phyloP scores from a whole-genome alignment of 1,140 invertebrate species.

The Kradibia gibbosae region DNA sequence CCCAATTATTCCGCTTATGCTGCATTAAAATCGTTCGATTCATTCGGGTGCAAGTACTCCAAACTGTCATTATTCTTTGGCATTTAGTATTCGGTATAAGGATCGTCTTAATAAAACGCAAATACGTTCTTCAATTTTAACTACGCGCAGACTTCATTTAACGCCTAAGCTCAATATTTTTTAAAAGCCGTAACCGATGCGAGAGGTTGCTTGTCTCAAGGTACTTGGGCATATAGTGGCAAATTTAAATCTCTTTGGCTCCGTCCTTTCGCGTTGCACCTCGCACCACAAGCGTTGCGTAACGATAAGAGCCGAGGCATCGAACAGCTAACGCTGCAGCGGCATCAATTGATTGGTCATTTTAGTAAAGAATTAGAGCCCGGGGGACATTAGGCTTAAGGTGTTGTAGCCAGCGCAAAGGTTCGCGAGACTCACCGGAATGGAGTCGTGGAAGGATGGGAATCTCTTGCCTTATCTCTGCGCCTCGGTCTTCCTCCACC shows the following conservation, averaged over 20 bases:
- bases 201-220: background rate
- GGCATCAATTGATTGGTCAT: background rate
- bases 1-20: background rate
- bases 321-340: background rate
- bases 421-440: background rate
- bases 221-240: background rate
- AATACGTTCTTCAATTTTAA: no score
- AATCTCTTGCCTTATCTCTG: no score
- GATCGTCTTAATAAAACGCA: background rate
- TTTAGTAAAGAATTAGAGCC: background rate
- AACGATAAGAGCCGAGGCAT: constrained; percentile 1
- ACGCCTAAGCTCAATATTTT: background rate
- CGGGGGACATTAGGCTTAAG: background rate
- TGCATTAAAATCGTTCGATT: background rate
- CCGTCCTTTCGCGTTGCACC: background rate
- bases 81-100: background rate
- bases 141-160: background rate
- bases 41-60: background rate
- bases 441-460: background rate
- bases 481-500: background rate
- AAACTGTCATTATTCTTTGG: background rate
- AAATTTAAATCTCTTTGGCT: background rate
- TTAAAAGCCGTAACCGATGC: background rate
- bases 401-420: background rate
- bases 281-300: background rate